A percentile compares a stretch with the other conserved stretches of the same genome.
Evolutionary conservation across 2,113 vertebrate genomes (phyloP).

Genomic region (Thunnus maccoyii): DNA sequence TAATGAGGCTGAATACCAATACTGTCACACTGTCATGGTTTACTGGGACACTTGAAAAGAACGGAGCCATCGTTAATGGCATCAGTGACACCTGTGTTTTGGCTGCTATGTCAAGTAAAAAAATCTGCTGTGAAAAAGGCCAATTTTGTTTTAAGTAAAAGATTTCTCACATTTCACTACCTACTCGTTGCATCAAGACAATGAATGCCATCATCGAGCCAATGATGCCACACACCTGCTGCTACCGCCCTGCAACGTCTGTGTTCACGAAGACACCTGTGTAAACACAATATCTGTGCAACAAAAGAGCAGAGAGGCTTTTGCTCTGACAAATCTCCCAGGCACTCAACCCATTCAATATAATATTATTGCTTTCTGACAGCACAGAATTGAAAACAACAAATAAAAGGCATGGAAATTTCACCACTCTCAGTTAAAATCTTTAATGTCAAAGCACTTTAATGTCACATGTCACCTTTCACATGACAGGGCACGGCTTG

Average conservation of each 20-base stretch:
- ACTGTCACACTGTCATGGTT: not conserved
- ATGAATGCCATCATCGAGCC: slow-evolving; percentile 20
- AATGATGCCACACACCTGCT: slow-evolving; percentile 27
- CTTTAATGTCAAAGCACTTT: not conserved
- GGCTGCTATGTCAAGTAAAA: not conserved
- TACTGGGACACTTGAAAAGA: not conserved
- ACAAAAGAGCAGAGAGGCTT: not conserved
- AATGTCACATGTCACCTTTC: not conserved
- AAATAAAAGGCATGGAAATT: not conserved
- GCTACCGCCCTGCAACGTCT: not conserved
- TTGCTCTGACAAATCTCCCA: not conserved
- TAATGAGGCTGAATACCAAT: not conserved
- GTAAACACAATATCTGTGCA: slow-evolving; percentile 38
- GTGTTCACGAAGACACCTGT: slow-evolving; percentile 35
- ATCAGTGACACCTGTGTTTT: not conserved
- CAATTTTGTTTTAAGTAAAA: not conserved
- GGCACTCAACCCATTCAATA: not conserved
- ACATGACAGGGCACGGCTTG: not conserved
- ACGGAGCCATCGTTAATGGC: not conserved
- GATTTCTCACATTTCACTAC: slow-evolving; percentile 7
- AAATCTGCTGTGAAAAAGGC: not conserved
- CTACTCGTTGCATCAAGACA: slow-evolving; percentile 21
- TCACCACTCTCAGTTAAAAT: no score
- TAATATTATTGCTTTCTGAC: not conserved
- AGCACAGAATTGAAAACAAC: not conserved